Evolutionary conservation across 1,140 invertebrate species (phyloP), one percentile per base, ranked within the genome.

Genomic region (Drosophila bifasciata): DNA sequence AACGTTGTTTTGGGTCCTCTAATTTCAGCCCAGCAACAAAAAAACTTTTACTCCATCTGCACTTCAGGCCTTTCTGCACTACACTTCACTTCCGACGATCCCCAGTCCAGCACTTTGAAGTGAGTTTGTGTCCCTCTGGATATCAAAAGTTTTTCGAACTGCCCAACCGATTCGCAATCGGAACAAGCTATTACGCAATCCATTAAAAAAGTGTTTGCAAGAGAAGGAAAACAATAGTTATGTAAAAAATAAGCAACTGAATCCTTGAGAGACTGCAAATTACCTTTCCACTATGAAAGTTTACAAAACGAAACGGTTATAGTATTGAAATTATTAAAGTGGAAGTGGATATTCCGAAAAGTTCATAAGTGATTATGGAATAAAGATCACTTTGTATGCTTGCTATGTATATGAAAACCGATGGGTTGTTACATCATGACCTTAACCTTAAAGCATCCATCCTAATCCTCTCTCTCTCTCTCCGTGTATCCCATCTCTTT

Each of bases 1-100:
- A 79, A 88, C 83, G 84, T 88, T 86, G 83, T 66, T 60, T 64
- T 75, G 73, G 78, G 83, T 72, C 63, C 39, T 67, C 43, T 28
- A 59, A 62, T 61, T 58, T 43, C 46, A 60, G 59, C 63, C 64
- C 66, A 76, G 73, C 63, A 80, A 79, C 66, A 51, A 60, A 67
- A 51, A 60, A 67, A 58, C 85, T 58, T 45, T 11, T 69, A 84
- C 76, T 85, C 77, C 64, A 80, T 57, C 77, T 72, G 44, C 40
- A 88, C 59, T 72, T 84, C 56, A 72, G 48, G 40, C 39, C 56
- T 69, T 58, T 62, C 76, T 76, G 46, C 39, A 76, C 71, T 60
- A 40, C 57, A 32, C 58, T 51, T 44, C 73, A 58, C 48, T 55
- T 75, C 61, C 66, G 61, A 49, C 53, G 49, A 23, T 53, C n/a